Conservation (phyloP, 2,797 vertebrate genomes). For the Poeciliopsis gracilis region DNA sequence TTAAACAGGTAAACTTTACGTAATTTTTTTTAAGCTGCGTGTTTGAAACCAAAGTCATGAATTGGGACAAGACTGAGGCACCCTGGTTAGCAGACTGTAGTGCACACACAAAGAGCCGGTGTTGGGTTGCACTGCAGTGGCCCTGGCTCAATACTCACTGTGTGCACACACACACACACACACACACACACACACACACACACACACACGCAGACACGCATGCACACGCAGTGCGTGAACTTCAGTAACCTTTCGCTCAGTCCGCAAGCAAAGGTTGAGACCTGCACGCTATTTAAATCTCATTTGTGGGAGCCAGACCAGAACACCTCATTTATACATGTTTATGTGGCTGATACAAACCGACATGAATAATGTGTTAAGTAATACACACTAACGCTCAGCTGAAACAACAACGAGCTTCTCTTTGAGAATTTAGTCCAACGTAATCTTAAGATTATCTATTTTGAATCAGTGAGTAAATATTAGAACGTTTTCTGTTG, state of each 20-base stretch:
- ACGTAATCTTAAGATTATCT: not conserved
- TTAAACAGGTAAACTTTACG: not conserved
- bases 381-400: slow-evolving; percentile 6
- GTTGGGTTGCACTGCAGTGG: slow-evolving; percentile 75
- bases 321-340: slow-evolving; percentile 64
- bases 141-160: slow-evolving; percentile 70
- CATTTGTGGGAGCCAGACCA: slow-evolving; percentile 48
- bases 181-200: slow-evolving; percentile 25
- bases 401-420: not conserved
- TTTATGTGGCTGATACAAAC: slow-evolving; percentile 25
- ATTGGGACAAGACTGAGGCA: slow-evolving; percentile 36
- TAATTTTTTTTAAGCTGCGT: not conserved
- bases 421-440: not conserved
- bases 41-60: slow-evolving; percentile 21
- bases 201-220: slow-evolving; percentile 27
- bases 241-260: slow-evolving; percentile 54
- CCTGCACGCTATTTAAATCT: slow-evolving; percentile 58
- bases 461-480: not conserved
- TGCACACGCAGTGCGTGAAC: slow-evolving; percentile 26
- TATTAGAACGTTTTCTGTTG: not conserved
- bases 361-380: slow-evolving; percentile 31
- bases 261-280: slow-evolving; percentile 60
- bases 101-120: slow-evolving; percentile 72
- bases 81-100: slow-evolving; percentile 43
- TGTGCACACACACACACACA: slow-evolving; percentile 20